phyloP scores from a whole-genome alignment of 2,113 vertebrate species.

The Asarcornis scutulata region DNA sequence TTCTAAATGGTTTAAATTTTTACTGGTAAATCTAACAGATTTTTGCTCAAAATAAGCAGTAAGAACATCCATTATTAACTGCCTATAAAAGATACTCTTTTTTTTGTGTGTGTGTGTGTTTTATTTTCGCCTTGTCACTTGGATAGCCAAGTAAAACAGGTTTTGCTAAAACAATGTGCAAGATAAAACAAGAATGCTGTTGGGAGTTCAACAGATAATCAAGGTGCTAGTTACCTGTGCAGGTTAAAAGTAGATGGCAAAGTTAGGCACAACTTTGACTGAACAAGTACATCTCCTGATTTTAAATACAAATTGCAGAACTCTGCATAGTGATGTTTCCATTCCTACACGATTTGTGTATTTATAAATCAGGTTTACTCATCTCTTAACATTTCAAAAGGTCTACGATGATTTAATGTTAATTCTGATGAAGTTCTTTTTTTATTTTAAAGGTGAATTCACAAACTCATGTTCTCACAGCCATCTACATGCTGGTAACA shows the following conservation, averaged over 20 bases:
- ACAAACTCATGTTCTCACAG: not conserved
- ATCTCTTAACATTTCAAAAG: not conserved
- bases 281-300: not conserved
- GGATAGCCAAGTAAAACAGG: not conserved
- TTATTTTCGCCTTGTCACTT: not conserved
- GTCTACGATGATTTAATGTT: not conserved
- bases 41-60: not conserved
- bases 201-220: not conserved
- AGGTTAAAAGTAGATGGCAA: not conserved
- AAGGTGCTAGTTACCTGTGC: not conserved
- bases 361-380: not conserved
- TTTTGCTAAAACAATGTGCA: not conserved
- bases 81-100: too few relatives aligned
- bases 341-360: not conserved
- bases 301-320: not conserved
- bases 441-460: not conserved
- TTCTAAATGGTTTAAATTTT: not conserved
- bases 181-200: not conserved
- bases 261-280: not conserved
- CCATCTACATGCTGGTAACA: not conserved
- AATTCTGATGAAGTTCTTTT: fast-evolving
- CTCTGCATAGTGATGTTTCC: not conserved
- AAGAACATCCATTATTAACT: not conserved
- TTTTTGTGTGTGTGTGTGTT: too few relatives aligned
- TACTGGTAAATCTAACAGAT: not conserved